phyloP scores from a whole-genome alignment of 53 echinoderm and acorn worm genomes.

The Holothuria scabra region DNA sequence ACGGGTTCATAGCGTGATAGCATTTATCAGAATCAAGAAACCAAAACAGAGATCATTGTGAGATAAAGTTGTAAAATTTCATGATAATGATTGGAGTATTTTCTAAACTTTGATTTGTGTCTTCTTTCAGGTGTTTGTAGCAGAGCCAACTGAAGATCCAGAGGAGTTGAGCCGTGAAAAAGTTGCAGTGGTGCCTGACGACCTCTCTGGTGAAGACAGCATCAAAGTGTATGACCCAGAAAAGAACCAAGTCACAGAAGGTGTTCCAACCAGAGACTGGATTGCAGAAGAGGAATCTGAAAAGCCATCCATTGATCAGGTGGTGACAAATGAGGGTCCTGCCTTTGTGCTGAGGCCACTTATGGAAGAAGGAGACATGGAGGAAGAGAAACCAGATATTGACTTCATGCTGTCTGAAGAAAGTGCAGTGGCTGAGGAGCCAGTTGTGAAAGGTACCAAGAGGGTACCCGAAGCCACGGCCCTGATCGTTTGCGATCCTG shows the following conservation, averaged over 20 bases:
- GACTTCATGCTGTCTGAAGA: slow-evolving; percentile 19
- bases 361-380: slow-evolving; percentile 33
- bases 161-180: slow-evolving; percentile 52
- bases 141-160: slow-evolving; percentile 63
- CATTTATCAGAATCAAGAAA: too few species aligned
- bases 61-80: too few species aligned
- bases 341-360: slow-evolving; percentile 65
- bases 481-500: slow-evolving; percentile 48
- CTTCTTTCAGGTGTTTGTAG: slow-evolving; percentile 3
- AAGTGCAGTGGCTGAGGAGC: slow-evolving; percentile 32
- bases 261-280: slow-evolving; percentile 48
- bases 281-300: neutral
- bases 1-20: too few species aligned
- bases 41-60: too few species aligned
- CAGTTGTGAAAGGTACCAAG: slow-evolving; percentile 9
- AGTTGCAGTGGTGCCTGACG: slow-evolving; percentile 50
- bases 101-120: too few species aligned
- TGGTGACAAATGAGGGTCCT: slow-evolving; percentile 79
- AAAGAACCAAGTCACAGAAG: slow-evolving; percentile 66
- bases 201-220: slow-evolving; percentile 24
- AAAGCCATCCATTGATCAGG: slow-evolving; percentile 38
- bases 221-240: slow-evolving; percentile 56
- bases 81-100: too few species aligned
- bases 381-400: slow-evolving; percentile 34
- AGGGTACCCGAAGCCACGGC: slow-evolving; percentile 5